phyloP scores from a whole-genome alignment of 1,140 invertebrate species.

The Pseudomyrmex concolor region DNA sequence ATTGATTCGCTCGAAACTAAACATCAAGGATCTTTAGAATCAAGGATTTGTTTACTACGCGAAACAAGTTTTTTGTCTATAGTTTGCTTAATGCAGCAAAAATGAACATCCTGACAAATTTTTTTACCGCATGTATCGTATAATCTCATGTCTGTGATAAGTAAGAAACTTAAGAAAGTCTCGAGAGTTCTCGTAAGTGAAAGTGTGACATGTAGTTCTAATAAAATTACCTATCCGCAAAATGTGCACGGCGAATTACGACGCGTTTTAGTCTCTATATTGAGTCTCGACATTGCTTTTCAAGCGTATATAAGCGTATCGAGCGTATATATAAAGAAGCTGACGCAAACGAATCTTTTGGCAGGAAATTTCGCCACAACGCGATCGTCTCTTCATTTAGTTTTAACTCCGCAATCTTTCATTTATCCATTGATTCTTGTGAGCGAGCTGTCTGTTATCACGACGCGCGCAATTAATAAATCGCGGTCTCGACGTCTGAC shows the following conservation, averaged over 20 bases:
- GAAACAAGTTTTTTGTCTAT: too few relatives aligned
- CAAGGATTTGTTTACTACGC: too few relatives aligned
- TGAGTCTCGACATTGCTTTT: not conserved
- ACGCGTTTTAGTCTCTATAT: slow-evolving; percentile 12
- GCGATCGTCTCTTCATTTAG: not conserved
- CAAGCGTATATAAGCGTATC: too few relatives aligned
- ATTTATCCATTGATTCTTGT: not conserved
- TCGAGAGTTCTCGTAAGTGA: slow-evolving; percentile 36
- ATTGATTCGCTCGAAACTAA: not conserved
- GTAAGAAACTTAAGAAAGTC: slow-evolving; percentile 52
- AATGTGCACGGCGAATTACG: not conserved
- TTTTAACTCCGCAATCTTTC: not conserved
- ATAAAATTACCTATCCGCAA: slow-evolving; percentile 26
- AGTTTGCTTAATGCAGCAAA: too few relatives aligned
- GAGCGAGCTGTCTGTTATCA: slow-evolving; percentile 4
- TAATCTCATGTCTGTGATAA: slow-evolving; percentile 9
- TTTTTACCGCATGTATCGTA: not conserved
- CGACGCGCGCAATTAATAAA: slow-evolving; percentile 7
- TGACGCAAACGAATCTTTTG: too few relatives aligned
- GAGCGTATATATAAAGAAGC: too few relatives aligned
- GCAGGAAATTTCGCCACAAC: not conserved
- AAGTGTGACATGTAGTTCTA: slow-evolving; percentile 27
- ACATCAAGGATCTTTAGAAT: too few relatives aligned
- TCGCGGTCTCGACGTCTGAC: slow-evolving; percentile 25
- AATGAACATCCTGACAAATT: too few relatives aligned